phyloP scores from a whole-genome alignment of 2,797 vertebrate genomes.

The Zenarchopterus dispar region DNA sequence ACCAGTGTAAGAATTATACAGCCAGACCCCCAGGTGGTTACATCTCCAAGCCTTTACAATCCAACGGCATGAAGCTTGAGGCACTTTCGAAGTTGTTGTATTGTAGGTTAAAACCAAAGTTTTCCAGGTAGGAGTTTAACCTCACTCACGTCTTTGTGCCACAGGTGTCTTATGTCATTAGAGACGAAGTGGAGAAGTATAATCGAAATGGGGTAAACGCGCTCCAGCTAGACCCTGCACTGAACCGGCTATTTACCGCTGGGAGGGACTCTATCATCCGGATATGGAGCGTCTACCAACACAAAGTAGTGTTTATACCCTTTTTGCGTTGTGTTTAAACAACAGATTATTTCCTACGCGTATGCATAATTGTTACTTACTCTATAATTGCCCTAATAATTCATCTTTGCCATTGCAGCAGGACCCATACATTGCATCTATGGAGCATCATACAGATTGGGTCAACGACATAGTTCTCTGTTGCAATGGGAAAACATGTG shows the following conservation, averaged over 20 bases:
- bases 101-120: not conserved
- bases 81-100: constrained; percentile 7
- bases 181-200: constrained; percentile 98
- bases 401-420: constrained; percentile 82
- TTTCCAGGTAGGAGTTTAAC: not conserved
- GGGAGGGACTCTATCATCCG: constrained; percentile 97
- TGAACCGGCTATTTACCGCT: constrained; percentile 97
- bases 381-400: constrained; percentile 1
- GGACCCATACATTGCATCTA: constrained; percentile 98
- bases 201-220: constrained; percentile 98
- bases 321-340: not conserved
- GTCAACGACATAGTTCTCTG: constrained; percentile 99
- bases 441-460: constrained; percentile 99
- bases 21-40: not conserved
- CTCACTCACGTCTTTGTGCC: constrained; percentile 16
- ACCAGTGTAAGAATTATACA: not conserved
- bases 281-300: constrained; percentile 99
- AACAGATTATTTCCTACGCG: not conserved
- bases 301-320: constrained; percentile 86
- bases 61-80: not conserved
- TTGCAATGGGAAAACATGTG: constrained; percentile 98
- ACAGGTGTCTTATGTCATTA: constrained; percentile 98
- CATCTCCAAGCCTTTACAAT: not conserved
- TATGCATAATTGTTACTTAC: not conserved
- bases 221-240: constrained; percentile 92